These are phyloP conservation scores for Argynnis bischoffii DNA, from an alignment of 2,888 invertebrate species.

Conservation along the genomic window DNA sequence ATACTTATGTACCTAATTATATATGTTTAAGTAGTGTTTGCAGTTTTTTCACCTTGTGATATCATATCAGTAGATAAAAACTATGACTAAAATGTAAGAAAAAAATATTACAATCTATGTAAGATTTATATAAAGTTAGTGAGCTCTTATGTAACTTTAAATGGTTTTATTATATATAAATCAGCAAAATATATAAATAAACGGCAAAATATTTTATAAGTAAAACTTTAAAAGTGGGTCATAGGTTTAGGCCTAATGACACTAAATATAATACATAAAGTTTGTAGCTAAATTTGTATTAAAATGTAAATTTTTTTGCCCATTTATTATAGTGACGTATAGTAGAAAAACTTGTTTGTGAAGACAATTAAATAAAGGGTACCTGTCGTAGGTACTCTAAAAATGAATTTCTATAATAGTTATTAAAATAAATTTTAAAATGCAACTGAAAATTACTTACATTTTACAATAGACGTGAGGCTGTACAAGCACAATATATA, in stretches of 20 bases:
- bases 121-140: not conserved
- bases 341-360: slow-evolving; percentile 37
- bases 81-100: slow-evolving; percentile 23
- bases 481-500: slow-evolving; percentile 18
- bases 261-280: not conserved
- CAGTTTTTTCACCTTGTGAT: slow-evolving; percentile 29
- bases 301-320: slow-evolving; percentile 23
- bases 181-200: too few relatives aligned
- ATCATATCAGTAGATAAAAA: slow-evolving; percentile 46
- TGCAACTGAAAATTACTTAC: slow-evolving; percentile 31
- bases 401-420: not conserved
- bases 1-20: not conserved
- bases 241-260: not conserved
- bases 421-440: not conserved
- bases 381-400: slow-evolving; percentile 6
- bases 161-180: too few relatives aligned
- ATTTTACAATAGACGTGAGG: slow-evolving; percentile 21
- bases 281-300: slow-evolving; percentile 11
- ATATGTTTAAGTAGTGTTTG: not conserved
- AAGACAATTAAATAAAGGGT: slow-evolving; percentile 34
- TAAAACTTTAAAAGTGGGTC: too few relatives aligned
- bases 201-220: too few relatives aligned
- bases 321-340: slow-evolving; percentile 29
- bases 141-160: not conserved
- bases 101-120: not conserved